Base-by-base conservation (phyloP, 2,888 invertebrate species). In the Cerastoderma edule region DNA sequence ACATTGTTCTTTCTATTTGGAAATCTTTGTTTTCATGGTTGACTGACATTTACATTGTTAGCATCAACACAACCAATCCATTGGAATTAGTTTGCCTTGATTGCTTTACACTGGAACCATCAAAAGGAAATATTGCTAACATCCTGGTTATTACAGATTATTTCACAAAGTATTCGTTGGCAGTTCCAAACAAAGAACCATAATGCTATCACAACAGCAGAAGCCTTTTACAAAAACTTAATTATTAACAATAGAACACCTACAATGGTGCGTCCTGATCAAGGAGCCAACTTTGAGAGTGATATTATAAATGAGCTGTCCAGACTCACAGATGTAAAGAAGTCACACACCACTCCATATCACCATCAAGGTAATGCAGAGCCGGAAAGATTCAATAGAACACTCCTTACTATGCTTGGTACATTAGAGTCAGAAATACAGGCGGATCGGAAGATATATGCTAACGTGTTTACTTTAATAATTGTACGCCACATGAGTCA, bases 241-340 rank as follows among this genome's bases (percentile, higher is more conserved):
- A 32, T 72, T 6, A 28, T 72, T 5, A 44, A 69, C 32, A 75
- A 69, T 24, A 72, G 79, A 22, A 53, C 72, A n/a, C 79, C 75
- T 3, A 48, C 65, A 53, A 44, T 67, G 8, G 44, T 79, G 8
- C 79, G 72, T 65, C 48, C 68, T 13, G 75, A 79, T 30, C 71
- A 74, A 30, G 78, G 78, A 28, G 60, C 67, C 19, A 71, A 78
- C 19, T 78, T 78, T 57, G 74, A 71, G 32, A 35, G 57, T 6
- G 6, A 53, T 1, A 30, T 79, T 22, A 60, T 79, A 32, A 67
- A 50, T 2, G 75, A 75, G 54, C 53, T 79, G 3, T 72, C 68
- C n/a, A 48, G 48, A 16, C 16, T 75, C 16, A 27, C 54, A 19
- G 72, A 71, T 6, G 72, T 74, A 24, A 60, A 53, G 16, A 79